Percentiles rank a stretch among this genome's conserved stretches.
phyloP scores from a whole-genome alignment of 2,113 vertebrate genomes.

The Myrmecobius fasciatus region DNA sequence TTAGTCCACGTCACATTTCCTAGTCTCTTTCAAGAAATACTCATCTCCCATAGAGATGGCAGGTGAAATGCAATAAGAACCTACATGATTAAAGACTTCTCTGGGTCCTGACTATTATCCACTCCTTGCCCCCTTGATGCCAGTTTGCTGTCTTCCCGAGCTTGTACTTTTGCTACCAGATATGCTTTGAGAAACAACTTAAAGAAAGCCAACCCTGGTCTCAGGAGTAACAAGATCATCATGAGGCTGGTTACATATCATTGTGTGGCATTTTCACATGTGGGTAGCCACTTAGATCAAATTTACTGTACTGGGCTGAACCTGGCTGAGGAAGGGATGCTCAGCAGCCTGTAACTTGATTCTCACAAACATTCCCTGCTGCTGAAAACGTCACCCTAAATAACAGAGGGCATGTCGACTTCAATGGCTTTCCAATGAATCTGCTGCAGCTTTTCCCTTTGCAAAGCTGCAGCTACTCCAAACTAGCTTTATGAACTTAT shows the following conservation, averaged over 20 bases:
- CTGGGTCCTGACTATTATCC: background rate
- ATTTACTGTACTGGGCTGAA: conserved; percentile 6
- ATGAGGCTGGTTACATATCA: background rate
- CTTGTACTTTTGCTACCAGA: conserved; percentile 6
- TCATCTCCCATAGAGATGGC: background rate
- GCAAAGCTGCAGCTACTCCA: conserved; percentile 69
- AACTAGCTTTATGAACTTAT: conserved; percentile 55
- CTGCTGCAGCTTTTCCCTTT: background rate
- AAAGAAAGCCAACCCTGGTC: conserved; percentile 26
- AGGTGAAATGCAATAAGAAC: background rate
- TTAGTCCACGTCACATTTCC: conserved; percentile 11
- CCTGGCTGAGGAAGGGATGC: background rate
- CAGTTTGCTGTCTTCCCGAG: background rate
- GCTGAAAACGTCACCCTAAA: conserved; percentile 46
- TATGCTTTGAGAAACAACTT: background rate
- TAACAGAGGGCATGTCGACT: conserved; percentile 25
- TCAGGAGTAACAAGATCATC: conserved; percentile 28
- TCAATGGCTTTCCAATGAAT: conserved; percentile 40
- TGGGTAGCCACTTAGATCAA: conserved; percentile 14
- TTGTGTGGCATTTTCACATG: conserved; percentile 38
- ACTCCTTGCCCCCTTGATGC: background rate
- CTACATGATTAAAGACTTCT: background rate
- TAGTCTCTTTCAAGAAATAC: conserved; percentile 42
- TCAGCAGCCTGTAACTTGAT: background rate
- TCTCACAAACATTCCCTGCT: conserved; percentile 11